These are phyloP conservation scores for Drosophila anomelani DNA, from an alignment of 2,888 invertebrate genomes.

Conservation along the genomic window DNA sequence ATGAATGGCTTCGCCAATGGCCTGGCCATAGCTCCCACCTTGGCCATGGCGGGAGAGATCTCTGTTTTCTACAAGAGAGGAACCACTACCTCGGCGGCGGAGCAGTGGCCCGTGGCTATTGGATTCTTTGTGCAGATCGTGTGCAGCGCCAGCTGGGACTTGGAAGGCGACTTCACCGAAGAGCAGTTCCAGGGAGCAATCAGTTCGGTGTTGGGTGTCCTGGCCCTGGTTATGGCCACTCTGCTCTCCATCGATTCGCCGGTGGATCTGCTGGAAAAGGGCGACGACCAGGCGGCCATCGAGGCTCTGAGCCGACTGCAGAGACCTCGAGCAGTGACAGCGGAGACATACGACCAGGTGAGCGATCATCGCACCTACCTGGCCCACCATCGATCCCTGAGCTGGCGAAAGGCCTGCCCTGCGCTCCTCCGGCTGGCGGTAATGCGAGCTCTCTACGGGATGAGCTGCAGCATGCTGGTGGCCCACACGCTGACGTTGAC, in stretches of 20 bases:
- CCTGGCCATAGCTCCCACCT: constrained; percentile 70
- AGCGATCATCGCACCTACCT: constrained; percentile 74
- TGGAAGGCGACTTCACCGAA: constrained; percentile 47
- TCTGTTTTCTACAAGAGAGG: constrained; percentile 72
- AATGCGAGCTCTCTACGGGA: constrained; percentile 70
- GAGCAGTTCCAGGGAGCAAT: constrained; percentile 70
- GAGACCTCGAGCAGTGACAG: constrained; percentile 48
- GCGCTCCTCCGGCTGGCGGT: constrained; percentile 76
- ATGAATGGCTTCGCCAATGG: constrained; percentile 78
- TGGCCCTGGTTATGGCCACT: constrained; percentile 55
- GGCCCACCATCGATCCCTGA: constrained; percentile 58
- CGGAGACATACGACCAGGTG: constrained; percentile 69
- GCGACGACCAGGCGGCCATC: constrained; percentile 68
- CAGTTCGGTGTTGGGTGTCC: constrained; percentile 58
- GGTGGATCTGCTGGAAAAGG: constrained; percentile 59
- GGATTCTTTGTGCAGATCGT: constrained; percentile 78
- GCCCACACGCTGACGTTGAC: constrained; percentile 58
- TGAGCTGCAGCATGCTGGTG: constrained; percentile 67
- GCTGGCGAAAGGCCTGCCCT: constrained; percentile 60
- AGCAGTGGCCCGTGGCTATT: constrained; percentile 64
- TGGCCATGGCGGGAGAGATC: constrained; percentile 79
- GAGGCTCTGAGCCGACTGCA: constrained; percentile 68
- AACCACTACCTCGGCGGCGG: constrained; percentile 59
- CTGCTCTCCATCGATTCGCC: constrained; percentile 76
- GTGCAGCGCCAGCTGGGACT: constrained; percentile 50